These are phyloP conservation scores for Leucozona laternaria DNA, from an alignment of 2,888 invertebrate species.

Conservation along the genomic window DNA sequence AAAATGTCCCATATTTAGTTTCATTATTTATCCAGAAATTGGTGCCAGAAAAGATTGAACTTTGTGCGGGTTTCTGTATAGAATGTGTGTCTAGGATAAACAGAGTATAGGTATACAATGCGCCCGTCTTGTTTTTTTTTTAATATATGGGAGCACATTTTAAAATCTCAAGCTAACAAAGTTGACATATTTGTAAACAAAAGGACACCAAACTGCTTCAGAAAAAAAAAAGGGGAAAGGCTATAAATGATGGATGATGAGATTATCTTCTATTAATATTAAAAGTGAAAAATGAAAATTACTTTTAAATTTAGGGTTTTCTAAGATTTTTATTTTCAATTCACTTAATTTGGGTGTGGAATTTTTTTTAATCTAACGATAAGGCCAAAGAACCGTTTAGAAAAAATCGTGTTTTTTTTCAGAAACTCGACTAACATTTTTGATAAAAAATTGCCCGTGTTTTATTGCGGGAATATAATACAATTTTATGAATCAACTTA, in stretches of 20 bases:
- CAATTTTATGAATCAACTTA: too few relatives aligned
- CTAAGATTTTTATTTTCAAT: too few relatives aligned
- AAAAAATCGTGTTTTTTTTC: too few relatives aligned
- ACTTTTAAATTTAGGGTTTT: too few relatives aligned
- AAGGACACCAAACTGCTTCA: constrained; percentile 19
- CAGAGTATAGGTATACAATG: background rate
- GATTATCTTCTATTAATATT: constrained; percentile 23
- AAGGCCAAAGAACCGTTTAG: too few relatives aligned
- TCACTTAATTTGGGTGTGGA: background rate
- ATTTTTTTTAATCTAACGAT: background rate
- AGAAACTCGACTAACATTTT: too few relatives aligned
- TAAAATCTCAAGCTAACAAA: constrained; percentile 57
- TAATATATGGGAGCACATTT: constrained; percentile 30
- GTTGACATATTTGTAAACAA: constrained; percentile 60
- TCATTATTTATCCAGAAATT: constrained; percentile 63
- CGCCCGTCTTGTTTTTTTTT: background rate
- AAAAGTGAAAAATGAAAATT: too few relatives aligned
- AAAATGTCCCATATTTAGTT: constrained; percentile 64
- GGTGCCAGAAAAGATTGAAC: constrained; percentile 66
- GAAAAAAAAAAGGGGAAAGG: constrained; percentile 22
- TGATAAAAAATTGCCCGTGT: too few relatives aligned
- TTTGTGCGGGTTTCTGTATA: background rate
- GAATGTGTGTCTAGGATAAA: constrained; percentile 1
- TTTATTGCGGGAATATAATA: too few relatives aligned
- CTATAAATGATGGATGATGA: constrained; percentile 59